These are phyloP conservation scores for Onychomys torridus DNA, from an alignment of 2,797 vertebrate species.

Conservation along the genomic window DNA sequence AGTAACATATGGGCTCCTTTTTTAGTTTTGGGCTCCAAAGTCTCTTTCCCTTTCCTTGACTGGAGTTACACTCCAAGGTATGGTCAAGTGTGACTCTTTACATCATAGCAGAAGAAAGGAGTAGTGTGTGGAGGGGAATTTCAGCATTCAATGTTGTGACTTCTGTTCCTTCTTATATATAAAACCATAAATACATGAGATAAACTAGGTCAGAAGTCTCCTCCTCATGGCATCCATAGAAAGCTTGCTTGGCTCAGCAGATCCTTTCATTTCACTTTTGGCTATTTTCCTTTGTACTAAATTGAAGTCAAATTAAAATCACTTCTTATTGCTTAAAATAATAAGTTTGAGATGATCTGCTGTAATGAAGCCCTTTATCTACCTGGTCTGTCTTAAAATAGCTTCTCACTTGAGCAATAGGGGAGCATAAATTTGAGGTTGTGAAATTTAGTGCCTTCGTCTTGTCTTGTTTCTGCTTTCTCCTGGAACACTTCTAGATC, in stretches of 20 bases:
- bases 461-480: not conserved
- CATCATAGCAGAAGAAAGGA: not conserved
- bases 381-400: slow-evolving; percentile 13
- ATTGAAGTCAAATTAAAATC: slow-evolving; percentile 67
- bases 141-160: not conserved
- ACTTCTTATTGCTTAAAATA: slow-evolving; percentile 27
- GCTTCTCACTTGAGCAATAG: slow-evolving; percentile 12
- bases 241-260: not conserved
- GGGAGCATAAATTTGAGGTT: not conserved
- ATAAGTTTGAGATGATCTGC: not conserved
- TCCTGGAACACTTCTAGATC: not conserved
- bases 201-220: not conserved
- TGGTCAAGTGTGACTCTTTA: not conserved
- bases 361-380: not conserved
- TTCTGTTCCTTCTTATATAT: not conserved
- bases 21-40: not conserved
- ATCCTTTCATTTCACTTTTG: slow-evolving; percentile 4
- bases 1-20: not conserved
- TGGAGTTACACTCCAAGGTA: not conserved
- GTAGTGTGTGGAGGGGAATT: not conserved
- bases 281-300: slow-evolving; percentile 30
- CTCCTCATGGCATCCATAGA: not conserved
- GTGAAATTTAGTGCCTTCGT: not conserved
- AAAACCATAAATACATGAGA: not conserved
- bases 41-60: not conserved